Evolutionary conservation across 2,797 vertebrate species (phyloP), one percentile per base, ranked within the genome.

Genomic region (Anabas testudineus): DNA sequence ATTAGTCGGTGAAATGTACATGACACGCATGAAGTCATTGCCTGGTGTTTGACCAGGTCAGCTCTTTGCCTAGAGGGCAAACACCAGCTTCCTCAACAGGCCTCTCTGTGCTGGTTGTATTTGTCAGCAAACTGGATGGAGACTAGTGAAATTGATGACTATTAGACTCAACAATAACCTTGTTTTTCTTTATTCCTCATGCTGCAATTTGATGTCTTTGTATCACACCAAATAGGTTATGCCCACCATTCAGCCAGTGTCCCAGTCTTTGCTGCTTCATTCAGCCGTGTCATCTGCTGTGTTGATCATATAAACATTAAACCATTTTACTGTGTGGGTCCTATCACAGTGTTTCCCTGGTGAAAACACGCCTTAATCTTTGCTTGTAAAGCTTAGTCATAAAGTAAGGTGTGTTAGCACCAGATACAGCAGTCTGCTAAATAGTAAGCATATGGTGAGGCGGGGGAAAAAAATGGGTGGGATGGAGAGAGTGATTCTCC

Each of bases 371-470:
- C 87, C 89, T 92, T 92, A 88, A 89, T 92, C 85, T 86, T 82
- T 87, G 70, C 85, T 86, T 91, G 86, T 91, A 88, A 92, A 92
- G 79, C 80, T 89, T 86, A 92, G 87, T 94, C 92, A 94, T 93
- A 91, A 93, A 93, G 89, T 53, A 72, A 88, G 86, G 88, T 64
- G 54, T 92, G 89, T 91, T 88, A 77, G 83, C 78, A 61, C 71
- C 86, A 90, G 82, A 91, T 86, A 83, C 85, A 85, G 63, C 76
- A 73, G 62, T 51, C 80, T 68, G 80, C 88, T 82, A 83, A 91
- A 94, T 85, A 75, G 85, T 82, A 88, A 91, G 81, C 92, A 87
- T 79, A 85, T 91, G 88, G 76, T 68, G 76, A 68, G 66, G 37
- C 39, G 57, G 16, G 12, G 22, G 37, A 28, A 15, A 39, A 26